These are phyloP conservation scores for Kuschelorhynchus macadamiae DNA, from an alignment of 2,888 invertebrate species.

Conservation along the genomic window DNA sequence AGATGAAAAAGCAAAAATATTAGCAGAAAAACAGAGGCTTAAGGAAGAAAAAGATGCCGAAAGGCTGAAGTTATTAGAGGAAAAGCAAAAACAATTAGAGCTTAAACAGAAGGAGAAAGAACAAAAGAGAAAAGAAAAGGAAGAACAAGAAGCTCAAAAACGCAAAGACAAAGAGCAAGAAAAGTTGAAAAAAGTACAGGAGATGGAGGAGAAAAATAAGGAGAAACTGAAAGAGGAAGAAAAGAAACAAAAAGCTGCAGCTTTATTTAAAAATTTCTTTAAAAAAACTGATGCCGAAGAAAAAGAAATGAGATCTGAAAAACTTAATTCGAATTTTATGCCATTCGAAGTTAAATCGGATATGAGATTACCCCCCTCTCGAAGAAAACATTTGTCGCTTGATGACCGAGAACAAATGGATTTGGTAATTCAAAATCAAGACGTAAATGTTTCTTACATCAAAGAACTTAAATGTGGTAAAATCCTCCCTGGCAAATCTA, in stretches of 20 bases:
- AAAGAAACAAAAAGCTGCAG: slow-evolving; percentile 83
- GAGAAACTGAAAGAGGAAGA: slow-evolving; percentile 80
- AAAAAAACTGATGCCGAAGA: slow-evolving; percentile 67
- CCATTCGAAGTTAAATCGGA: slow-evolving; percentile 85
- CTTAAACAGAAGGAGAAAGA: slow-evolving; percentile 69
- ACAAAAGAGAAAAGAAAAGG: slow-evolving; percentile 74
- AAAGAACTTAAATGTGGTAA: slow-evolving; percentile 72
- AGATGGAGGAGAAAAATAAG: slow-evolving; percentile 73
- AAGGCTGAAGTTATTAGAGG: slow-evolving; percentile 69
- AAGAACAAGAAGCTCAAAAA: slow-evolving; percentile 64
- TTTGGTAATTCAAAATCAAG: slow-evolving; percentile 67
- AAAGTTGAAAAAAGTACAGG: slow-evolving; percentile 70
- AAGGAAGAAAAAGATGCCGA: slow-evolving; percentile 62
- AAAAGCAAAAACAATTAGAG: slow-evolving; percentile 68
- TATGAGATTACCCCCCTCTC: slow-evolving; percentile 87
- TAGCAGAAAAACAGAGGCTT: slow-evolving; percentile 68
- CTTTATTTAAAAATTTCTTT: slow-evolving; percentile 88
- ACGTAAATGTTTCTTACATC: slow-evolving; percentile 73
- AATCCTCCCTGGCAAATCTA: slow-evolving; percentile 69
- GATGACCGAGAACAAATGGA: slow-evolving; percentile 73
- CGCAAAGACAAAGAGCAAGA: slow-evolving; percentile 68
- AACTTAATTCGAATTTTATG: slow-evolving; percentile 72
- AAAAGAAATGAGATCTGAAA: slow-evolving; percentile 54
- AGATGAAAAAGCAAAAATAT: slow-evolving; percentile 71
- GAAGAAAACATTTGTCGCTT: slow-evolving; percentile 73